Evolutionary conservation across 2,797 vertebrate genomes (phyloP), one percentile per base, ranked within the genome.

Genomic region (Artibeus lituratus): DNA sequence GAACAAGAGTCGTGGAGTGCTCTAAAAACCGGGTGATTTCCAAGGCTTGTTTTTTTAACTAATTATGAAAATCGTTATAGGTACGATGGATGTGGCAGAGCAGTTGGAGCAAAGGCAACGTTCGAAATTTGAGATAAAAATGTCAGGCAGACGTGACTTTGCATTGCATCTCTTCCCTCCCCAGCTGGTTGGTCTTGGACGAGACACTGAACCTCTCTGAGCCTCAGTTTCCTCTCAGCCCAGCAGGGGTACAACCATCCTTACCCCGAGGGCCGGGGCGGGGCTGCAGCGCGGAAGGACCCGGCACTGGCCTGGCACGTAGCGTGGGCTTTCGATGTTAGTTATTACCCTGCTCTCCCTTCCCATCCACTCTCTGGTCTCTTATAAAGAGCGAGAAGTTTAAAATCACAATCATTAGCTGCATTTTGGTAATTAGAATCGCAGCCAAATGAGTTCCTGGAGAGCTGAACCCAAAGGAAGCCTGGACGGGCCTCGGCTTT

Each of bases 391-490:
- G 16, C 1, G 10, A 84, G 49, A 69, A 9, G n/a, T 0, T 0
- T 51, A 57, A 91, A 70, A 65, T 65, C n/a, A 67, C 32, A 73
- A 42, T 37, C 76, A 82, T 51, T 62, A 29, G 39, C 67, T 77
- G 8, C 26, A 76, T 92, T 29, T 67, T 37, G 47, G 44, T 84
- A 84, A 78, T 15, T 55, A 32, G 24, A 65, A 49, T 87, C 0
- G 4, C 26, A 65, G 76, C 12, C 80, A 88, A 69, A 47, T 44
- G 70, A 92, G 55, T 47, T 55, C 32, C 57, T 1, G 15, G 2
- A 37, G 42, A 51, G 39, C 35, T 29, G 22, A 10, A 47, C 24
- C 55, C 81, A 26, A 35, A 82, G 73, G 39, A 65, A 87, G 15
- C 62, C 35, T 1, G 47, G 51, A 4, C 6, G 69, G 6, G 18